These are phyloP conservation scores for Eurosta solidaginis DNA, from an alignment of 1,140 invertebrate species.

Conservation along the genomic window DNA sequence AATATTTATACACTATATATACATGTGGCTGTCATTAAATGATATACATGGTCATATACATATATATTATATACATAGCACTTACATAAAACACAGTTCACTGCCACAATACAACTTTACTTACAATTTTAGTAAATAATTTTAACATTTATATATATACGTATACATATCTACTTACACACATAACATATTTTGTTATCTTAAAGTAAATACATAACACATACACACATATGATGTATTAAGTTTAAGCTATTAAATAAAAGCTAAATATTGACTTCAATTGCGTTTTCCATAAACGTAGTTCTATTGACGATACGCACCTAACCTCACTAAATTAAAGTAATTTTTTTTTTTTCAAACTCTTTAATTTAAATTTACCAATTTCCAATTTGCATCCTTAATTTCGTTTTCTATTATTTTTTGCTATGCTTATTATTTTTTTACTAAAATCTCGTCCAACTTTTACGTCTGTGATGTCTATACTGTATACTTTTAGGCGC, in stretches of 20 bases:
- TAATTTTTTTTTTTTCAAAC: background rate
- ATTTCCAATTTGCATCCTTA: background rate
- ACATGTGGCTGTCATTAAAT: background rate
- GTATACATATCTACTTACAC: slow-evolving; percentile 14
- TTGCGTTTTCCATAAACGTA: no score
- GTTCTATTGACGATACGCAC: no score
- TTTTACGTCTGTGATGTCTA: slow-evolving; percentile 23
- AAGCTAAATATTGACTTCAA: slow-evolving; percentile 12
- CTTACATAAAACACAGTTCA: background rate
- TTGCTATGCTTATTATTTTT: background rate
- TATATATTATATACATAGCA: slow-evolving; percentile 2
- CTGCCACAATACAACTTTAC: no score
- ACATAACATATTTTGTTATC: slow-evolving; percentile 18
- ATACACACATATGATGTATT: no score
- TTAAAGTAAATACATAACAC: no score
- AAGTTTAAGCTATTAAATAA: background rate
- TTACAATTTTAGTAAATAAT: no score
- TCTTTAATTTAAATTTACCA: background rate
- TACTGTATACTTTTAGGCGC: slow-evolving; percentile 24
- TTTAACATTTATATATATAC: background rate
- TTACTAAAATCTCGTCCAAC: background rate
- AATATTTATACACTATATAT: no score
- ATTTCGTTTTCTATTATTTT: background rate
- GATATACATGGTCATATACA: background rate
- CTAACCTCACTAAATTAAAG: no score